Percentiles rank a stretch among this genome's conserved stretches.
These are phyloP conservation scores for Muscicapa comitata DNA, from an alignment of 2,797 vertebrate genomes.

Conservation along the genomic window DNA sequence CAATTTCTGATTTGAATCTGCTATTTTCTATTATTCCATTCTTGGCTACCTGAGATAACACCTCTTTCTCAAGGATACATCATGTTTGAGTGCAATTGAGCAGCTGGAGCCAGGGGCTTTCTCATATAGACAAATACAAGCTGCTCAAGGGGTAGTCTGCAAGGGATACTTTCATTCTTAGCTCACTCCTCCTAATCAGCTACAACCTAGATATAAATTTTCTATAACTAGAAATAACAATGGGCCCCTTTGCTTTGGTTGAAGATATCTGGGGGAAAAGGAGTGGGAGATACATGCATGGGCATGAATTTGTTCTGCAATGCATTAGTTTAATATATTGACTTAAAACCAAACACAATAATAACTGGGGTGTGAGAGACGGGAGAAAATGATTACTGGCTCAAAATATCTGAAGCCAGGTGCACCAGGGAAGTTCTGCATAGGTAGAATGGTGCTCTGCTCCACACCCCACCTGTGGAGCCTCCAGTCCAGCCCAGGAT, in stretches of 20 bases:
- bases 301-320: background rate
- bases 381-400: background rate
- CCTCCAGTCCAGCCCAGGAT: background rate
- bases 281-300: rapidly evolving
- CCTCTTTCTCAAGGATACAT: background rate
- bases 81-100: background rate
- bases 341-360: background rate
- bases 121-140: rapidly evolving
- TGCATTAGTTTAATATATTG: background rate
- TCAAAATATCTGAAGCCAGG: background rate
- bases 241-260: rapidly evolving
- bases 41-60: background rate
- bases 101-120: background rate
- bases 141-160: background rate
- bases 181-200: background rate
- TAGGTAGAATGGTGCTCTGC: background rate
- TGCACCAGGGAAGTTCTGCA: background rate
- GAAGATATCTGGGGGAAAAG: background rate
- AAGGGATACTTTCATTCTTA: background rate
- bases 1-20: background rate
- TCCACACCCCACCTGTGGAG: background rate
- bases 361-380: background rate
- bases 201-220: background rate
- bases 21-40: background rate
- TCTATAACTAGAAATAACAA: background rate